A percentile compares a stretch with the other conserved stretches of the same genome.
phyloP scores from a whole-genome alignment of 2,797 vertebrate genomes.

The Hyperoplus immaculatus region DNA sequence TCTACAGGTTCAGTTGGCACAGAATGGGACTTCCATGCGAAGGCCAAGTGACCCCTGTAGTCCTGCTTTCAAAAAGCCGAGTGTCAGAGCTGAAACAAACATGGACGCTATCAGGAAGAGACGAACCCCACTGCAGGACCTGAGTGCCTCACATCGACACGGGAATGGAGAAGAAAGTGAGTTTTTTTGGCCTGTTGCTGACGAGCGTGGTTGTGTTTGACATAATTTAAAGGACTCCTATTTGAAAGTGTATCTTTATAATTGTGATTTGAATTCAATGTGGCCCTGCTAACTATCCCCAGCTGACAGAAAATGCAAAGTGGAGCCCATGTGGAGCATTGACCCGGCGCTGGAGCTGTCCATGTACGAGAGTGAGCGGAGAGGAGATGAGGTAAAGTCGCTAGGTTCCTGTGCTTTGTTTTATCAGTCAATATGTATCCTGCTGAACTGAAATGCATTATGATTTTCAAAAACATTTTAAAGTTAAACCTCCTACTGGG shows the following conservation, averaged over 20 bases:
- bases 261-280: not conserved
- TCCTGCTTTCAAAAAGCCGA: slow-evolving; percentile 70
- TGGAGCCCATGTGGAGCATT: slow-evolving; percentile 92
- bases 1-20: slow-evolving; percentile 32
- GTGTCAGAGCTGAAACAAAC: not conserved
- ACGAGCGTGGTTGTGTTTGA: not conserved
- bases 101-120: not conserved
- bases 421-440: too few relatives aligned
- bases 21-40: not conserved
- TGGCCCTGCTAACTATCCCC: not conserved
- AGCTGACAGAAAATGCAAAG: slow-evolving; percentile 40
- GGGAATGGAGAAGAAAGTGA: slow-evolving; percentile 31
- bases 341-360: slow-evolving; percentile 92
- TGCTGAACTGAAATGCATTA: too few relatives aligned
- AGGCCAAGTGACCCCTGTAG: slow-evolving; percentile 15
- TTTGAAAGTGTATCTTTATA: not conserved
- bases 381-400: slow-evolving; percentile 59
- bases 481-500: too few relatives aligned
- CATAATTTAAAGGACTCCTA: not conserved
- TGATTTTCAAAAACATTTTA: too few relatives aligned
- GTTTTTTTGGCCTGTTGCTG: not conserved
- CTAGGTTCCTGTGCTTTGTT: not conserved
- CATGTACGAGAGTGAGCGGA: slow-evolving; percentile 83
- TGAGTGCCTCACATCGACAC: slow-evolving; percentile 67
- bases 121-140: slow-evolving; percentile 60